phyloP scores from a whole-genome alignment of 2,888 invertebrate species.

The Oegoconia quadripuncta region DNA sequence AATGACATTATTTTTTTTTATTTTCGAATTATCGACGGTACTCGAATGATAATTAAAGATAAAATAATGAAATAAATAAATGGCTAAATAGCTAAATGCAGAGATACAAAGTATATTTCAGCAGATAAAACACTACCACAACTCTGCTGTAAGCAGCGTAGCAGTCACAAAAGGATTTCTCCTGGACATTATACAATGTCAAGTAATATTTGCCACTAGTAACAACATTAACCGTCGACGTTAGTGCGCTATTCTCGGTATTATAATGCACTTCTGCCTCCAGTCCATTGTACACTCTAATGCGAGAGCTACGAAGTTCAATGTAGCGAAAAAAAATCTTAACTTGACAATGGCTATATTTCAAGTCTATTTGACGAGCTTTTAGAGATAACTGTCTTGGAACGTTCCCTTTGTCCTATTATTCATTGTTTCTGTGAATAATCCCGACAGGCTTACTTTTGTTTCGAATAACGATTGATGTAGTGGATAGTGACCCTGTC shows the following conservation, averaged over 20 bases:
- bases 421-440: conserved; percentile 58
- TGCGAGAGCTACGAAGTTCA: conserved; percentile 25
- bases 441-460: conserved; percentile 42
- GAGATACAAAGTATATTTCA: no score
- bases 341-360: conserved; percentile 44
- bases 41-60: no score
- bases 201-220: conserved; percentile 32
- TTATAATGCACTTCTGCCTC: conserved; percentile 21
- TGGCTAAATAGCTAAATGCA: no score
- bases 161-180: conserved; percentile 16
- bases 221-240: conserved; percentile 23
- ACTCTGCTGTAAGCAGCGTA: no score
- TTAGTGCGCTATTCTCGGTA: conserved; percentile 20
- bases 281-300: conserved; percentile 24
- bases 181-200: conserved; percentile 20
- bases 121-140: no score
- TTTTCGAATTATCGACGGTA: no score
- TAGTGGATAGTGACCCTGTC: no score
- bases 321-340: conserved; percentile 21
- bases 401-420: conserved; percentile 66
- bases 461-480: conserved; percentile 38
- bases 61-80: no score
- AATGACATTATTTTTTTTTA: no score
- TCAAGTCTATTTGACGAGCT: conserved; percentile 65
- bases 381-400: conserved; percentile 65